Evolutionary conservation across 2,113 vertebrate species (phyloP).

Genomic region (Eretmochelys imbricata): DNA sequence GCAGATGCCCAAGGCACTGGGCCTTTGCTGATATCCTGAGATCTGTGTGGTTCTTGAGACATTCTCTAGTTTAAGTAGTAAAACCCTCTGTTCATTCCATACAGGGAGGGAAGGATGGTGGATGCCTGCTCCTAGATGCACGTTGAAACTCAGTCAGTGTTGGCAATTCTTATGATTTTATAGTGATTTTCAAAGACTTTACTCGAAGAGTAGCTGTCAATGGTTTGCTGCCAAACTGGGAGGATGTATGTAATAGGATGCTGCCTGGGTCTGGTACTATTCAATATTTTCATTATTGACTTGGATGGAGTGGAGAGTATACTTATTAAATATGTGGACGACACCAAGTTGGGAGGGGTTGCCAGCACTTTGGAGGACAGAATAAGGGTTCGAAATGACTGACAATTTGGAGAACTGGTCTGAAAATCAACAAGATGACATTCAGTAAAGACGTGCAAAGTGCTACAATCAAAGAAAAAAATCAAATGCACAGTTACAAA

Average conservation of each 20-base stretch:
- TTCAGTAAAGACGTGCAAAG: background rate
- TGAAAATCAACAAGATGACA: background rate
- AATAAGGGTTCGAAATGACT: background rate
- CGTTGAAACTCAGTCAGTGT: background rate
- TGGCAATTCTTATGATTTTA: background rate
- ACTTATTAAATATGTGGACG: background rate
- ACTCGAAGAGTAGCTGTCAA: background rate
- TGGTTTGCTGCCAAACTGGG: background rate
- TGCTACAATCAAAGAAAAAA: background rate
- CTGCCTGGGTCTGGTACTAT: background rate
- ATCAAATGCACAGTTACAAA: background rate
- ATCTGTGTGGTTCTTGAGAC: background rate
- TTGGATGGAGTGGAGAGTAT: background rate
- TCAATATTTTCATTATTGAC: background rate
- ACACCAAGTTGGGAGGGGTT: background rate
- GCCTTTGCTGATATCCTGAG: background rate
- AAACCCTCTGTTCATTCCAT: accelerated
- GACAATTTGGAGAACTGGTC: background rate
- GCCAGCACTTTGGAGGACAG: background rate
- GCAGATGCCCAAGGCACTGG: background rate
- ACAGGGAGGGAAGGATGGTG: background rate
- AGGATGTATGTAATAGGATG: background rate
- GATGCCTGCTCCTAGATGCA: background rate
- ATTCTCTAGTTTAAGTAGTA: background rate
- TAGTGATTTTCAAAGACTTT: background rate